A percentile compares a stretch with the other conserved stretches of the same genome.
Evolutionary conservation across 2,797 vertebrate species (phyloP).

Genomic region (Atherinosoma microstoma): DNA sequence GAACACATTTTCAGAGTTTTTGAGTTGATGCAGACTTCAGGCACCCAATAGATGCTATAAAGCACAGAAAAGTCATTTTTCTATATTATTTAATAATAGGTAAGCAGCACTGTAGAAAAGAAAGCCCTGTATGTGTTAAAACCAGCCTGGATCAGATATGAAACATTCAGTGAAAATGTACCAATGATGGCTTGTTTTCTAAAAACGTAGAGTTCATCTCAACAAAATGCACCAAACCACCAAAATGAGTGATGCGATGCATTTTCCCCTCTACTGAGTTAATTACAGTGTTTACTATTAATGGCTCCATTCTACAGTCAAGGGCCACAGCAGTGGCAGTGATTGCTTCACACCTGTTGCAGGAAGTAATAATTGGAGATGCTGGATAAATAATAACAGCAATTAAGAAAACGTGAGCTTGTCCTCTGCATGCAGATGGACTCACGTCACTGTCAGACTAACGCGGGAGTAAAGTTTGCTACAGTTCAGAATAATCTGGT

Average conservation of each 20-base stretch:
- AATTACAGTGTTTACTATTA: slow-evolving; percentile 50
- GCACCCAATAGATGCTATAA: neutral
- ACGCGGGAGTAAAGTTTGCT: neutral
- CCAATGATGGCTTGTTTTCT: neutral
- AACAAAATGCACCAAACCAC: neutral
- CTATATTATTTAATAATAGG: neutral
- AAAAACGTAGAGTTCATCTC: neutral
- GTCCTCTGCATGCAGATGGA: slow-evolving; percentile 5
- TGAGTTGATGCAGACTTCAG: neutral
- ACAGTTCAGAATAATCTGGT: neutral
- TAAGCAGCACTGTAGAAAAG: too few species aligned
- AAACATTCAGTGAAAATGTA: neutral
- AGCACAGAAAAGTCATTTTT: neutral
- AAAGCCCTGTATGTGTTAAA: neutral
- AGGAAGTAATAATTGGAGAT: slow-evolving; percentile 34
- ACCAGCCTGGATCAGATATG: neutral
- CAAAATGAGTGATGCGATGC: slow-evolving; percentile 1
- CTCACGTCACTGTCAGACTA: slow-evolving; percentile 10
- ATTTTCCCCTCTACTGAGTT: slow-evolving; percentile 19
- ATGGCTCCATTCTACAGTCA: slow-evolving; percentile 34
- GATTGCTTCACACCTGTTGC: slow-evolving; percentile 47
- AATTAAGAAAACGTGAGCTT: slow-evolving; percentile 34
- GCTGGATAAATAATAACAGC: slow-evolving; percentile 44
- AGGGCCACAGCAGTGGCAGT: slow-evolving; percentile 22
- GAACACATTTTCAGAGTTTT: too few species aligned